Conservation (phyloP, 2,888 invertebrate genomes). For the Melieria omissa region DNA sequence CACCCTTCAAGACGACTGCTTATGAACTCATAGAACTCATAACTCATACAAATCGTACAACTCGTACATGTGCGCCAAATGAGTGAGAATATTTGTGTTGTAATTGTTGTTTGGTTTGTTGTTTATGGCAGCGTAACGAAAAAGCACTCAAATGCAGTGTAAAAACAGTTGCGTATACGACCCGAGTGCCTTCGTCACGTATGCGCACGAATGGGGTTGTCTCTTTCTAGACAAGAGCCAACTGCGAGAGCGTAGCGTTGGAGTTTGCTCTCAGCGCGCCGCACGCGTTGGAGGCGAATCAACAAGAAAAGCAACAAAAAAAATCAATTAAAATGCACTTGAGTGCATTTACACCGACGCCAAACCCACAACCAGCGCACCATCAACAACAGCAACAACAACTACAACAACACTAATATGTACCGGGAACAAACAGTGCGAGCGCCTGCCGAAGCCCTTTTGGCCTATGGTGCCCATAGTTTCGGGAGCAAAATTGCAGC, state of each 20-base stretch:
- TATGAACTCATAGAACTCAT: too few relatives aligned
- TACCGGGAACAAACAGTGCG: background rate
- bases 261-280: background rate
- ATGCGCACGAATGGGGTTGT: background rate
- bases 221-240: background rate
- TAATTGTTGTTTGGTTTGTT: too few relatives aligned
- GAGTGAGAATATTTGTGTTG: background rate
- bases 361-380: conserved; percentile 15
- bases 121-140: too few relatives aligned
- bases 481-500: background rate
- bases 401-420: background rate
- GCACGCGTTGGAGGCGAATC: conserved; percentile 2
- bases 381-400: conserved; percentile 10
- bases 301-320: conserved; percentile 22
- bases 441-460: background rate
- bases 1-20: too few relatives aligned
- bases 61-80: background rate
- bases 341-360: conserved; percentile 30
- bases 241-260: too few relatives aligned
- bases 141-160: too few relatives aligned
- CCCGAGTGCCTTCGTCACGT: conserved; percentile 13
- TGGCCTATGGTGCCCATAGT: too few relatives aligned
- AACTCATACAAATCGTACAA: background rate
- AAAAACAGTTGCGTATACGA: conserved; percentile 25
- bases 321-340: conserved; percentile 45